Percentiles rank a stretch among this genome's conserved stretches.
Conservation (phyloP, 2,113 vertebrate species). For the Aix galericulata region DNA sequence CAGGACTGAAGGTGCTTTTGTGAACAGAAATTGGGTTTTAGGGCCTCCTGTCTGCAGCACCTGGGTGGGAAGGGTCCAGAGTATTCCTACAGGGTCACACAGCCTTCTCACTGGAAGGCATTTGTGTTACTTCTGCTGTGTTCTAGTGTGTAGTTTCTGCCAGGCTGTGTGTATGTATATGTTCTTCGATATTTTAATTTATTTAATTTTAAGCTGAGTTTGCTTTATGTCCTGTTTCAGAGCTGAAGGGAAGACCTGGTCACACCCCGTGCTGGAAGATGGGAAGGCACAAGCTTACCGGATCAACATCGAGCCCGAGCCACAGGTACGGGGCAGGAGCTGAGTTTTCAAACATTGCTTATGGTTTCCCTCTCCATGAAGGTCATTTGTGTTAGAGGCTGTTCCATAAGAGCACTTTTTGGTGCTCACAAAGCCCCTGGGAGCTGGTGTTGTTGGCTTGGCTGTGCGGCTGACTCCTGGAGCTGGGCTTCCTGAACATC, state of each 20-base stretch:
- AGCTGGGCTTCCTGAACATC: background rate
- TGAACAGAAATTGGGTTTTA: background rate
- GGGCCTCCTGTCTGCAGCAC: background rate
- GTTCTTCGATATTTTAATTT: background rate
- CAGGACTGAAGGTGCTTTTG: background rate
- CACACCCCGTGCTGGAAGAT: conserved; percentile 82
- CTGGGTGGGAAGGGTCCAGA: background rate
- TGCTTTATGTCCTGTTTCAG: conserved; percentile 70
- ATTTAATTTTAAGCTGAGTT: background rate
- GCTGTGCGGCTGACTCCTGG: background rate
- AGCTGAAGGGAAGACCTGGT: conserved; percentile 85
- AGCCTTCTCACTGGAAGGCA: background rate
- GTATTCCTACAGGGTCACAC: background rate
- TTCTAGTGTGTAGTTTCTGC: background rate
- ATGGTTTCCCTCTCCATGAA: background rate
- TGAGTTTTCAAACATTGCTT: background rate
- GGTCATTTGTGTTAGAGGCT: too few species aligned
- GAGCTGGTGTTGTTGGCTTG: background rate
- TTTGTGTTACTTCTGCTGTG: background rate
- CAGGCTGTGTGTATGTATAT: background rate
- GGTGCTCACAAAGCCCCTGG: rapidly evolving
- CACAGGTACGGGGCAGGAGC: conserved; percentile 80
- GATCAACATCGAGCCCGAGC: conserved; percentile 80
- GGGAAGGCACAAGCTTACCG: conserved; percentile 86
- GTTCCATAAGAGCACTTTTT: background rate